Evolutionary conservation across 2,113 vertebrate species (phyloP).

Genomic region (Phocoena phocoena): DNA sequence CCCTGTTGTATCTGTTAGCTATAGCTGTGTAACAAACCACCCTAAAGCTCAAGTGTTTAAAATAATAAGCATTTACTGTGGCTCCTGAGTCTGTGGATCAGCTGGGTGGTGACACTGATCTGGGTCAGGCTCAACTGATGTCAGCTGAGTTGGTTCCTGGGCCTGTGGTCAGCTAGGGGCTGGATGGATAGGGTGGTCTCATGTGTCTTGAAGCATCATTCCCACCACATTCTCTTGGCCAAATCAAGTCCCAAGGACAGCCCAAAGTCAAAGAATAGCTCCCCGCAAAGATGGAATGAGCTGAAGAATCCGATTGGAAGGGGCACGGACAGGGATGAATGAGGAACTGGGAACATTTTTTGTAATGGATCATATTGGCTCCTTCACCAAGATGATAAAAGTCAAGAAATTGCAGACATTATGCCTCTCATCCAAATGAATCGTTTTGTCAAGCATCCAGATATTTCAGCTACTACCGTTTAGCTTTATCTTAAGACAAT

Average conservation of each 20-base stretch:
- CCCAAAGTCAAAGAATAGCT: neutral
- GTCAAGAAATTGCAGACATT: neutral
- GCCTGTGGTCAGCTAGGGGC: neutral
- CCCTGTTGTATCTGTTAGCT: neutral
- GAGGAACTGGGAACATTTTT: neutral
- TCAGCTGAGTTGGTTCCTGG: neutral
- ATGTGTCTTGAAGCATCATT: neutral
- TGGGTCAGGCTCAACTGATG: neutral
- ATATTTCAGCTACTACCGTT: neutral
- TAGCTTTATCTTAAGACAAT: neutral
- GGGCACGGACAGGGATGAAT: neutral
- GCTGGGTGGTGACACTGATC: neutral
- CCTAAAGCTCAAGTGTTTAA: neutral
- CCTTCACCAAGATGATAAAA: constrained; percentile 1
- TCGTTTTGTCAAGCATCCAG: neutral
- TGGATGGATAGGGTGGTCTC: neutral
- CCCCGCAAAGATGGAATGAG: neutral
- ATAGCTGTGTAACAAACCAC: neutral
- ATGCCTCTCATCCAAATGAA: neutral
- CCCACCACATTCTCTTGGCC: neutral
- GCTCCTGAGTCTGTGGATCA: neutral
- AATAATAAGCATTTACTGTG: neutral
- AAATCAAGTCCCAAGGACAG: neutral
- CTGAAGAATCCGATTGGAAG: neutral
- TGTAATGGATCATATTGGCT: neutral